Percentiles rank a stretch among this genome's conserved stretches.
Conservation (phyloP, 2,888 invertebrate species). For the Fissipunctia ypsillon region DNA sequence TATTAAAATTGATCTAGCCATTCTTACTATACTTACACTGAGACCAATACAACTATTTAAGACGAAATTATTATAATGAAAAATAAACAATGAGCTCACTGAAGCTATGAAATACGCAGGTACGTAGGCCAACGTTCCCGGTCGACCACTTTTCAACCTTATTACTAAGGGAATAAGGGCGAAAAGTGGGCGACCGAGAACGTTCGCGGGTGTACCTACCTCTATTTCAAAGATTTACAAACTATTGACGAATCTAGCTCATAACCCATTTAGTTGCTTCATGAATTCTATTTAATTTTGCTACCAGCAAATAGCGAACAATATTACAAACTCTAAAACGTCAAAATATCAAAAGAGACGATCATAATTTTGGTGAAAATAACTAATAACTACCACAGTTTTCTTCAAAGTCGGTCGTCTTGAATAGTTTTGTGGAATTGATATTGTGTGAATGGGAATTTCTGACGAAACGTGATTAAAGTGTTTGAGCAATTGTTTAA, state of each 20-base stretch:
- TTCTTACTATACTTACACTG: too few relatives aligned
- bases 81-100: not conserved
- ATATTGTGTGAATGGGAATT: not conserved
- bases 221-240: not conserved
- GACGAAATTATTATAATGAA: not conserved
- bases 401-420: not conserved
- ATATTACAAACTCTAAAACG: constrained; percentile 16
- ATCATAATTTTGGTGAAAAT: constrained; percentile 4
- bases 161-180: too few relatives aligned
- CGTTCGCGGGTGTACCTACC: too few relatives aligned
- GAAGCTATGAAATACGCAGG: not conserved
- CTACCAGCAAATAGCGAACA: not conserved
- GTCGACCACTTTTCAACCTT: too few relatives aligned
- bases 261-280: not conserved
- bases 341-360: not conserved
- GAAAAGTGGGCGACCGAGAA: too few relatives aligned
- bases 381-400: not conserved
- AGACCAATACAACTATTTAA: not conserved
- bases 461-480: not conserved
- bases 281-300: constrained; percentile 8
- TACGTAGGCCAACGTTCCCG: too few relatives aligned
- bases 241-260: not conserved
- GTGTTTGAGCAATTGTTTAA: not conserved
- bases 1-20: not conserved
- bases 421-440: not conserved